phyloP scores from a whole-genome alignment of 2,797 vertebrate species.

The Gobio occitaniae region DNA sequence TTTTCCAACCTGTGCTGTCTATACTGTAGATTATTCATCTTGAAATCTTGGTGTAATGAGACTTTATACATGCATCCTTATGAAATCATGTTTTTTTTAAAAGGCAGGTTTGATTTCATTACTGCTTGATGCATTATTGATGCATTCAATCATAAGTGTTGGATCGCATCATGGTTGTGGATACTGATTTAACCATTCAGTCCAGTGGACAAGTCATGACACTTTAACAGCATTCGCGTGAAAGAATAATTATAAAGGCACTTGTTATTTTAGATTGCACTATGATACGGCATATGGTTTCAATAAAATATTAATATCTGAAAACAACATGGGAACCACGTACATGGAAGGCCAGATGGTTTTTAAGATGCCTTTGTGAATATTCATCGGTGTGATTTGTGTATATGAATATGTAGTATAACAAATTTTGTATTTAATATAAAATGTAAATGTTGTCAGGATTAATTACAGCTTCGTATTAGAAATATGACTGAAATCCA shows the following conservation, averaged over 20 bases:
- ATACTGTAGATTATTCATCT: constrained; percentile 14
- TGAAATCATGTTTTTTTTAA: neutral
- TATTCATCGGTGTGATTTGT: neutral
- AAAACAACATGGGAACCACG: neutral
- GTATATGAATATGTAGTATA: neutral
- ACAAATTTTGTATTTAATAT: neutral
- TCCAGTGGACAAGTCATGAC: neutral
- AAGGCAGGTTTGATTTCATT: neutral
- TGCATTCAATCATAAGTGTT: constrained; percentile 26
- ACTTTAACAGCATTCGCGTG: neutral
- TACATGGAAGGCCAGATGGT: neutral
- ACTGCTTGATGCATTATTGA: constrained; percentile 34
- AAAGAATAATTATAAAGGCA: neutral
- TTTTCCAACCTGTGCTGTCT: neutral
- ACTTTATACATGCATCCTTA: constrained; percentile 19
- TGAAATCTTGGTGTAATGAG: neutral
- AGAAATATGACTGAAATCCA: neutral
- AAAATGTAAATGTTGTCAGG: neutral
- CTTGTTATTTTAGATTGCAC: neutral
- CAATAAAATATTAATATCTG: neutral
- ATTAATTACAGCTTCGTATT: neutral
- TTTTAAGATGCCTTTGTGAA: neutral
- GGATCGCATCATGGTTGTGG: neutral
- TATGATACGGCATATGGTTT: neutral
- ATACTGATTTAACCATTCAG: neutral